Percentiles rank a stretch among this genome's conserved stretches.
phyloP scores from a whole-genome alignment of 2,888 invertebrate genomes.

The Chaetogeoica ovagalla region DNA sequence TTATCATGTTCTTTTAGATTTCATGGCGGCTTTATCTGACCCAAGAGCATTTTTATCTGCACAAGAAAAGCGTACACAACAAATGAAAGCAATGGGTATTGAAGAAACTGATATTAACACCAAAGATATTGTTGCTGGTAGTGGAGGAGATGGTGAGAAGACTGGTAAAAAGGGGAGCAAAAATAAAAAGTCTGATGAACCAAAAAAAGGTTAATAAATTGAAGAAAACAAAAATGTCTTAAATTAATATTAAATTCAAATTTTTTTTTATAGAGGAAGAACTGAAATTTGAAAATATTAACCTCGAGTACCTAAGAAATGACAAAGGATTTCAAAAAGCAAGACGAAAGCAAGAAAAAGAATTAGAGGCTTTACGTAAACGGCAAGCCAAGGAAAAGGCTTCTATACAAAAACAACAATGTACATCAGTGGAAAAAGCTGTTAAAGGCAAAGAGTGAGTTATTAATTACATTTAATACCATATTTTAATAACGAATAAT shows the following conservation, averaged over 20 bases:
- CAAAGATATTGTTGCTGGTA: constrained; percentile 57
- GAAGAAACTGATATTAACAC: constrained; percentile 70
- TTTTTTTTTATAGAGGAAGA: constrained; percentile 59
- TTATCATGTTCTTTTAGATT: constrained; percentile 65
- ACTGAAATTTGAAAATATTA: constrained; percentile 86
- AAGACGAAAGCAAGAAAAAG: constrained; percentile 93
- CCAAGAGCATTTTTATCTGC: constrained; percentile 89
- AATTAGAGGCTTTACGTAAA: constrained; percentile 86
- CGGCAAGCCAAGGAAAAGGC: constrained; percentile 91
- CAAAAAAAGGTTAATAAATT: constrained; percentile 67
- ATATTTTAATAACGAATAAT: not conserved
- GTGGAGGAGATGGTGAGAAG: constrained; percentile 56
- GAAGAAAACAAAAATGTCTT: not conserved
- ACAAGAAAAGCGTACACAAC: constrained; percentile 82
- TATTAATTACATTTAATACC: not conserved
- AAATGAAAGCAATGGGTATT: constrained; percentile 94
- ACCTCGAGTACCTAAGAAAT: constrained; percentile 79
- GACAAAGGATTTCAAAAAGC: constrained; percentile 93
- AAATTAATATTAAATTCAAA: not conserved
- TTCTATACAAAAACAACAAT: constrained; percentile 87
- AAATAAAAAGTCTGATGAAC: constrained; percentile 66
- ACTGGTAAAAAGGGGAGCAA: constrained; percentile 58
- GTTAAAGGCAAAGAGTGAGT: constrained; percentile 89
- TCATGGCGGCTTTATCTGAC: constrained; percentile 97
- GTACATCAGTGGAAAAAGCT: constrained; percentile 87